These are phyloP conservation scores for human (Homo sapiens) DNA, from an alignment of 2,113 vertebrate species.

Conservation along the genomic window DNA sequence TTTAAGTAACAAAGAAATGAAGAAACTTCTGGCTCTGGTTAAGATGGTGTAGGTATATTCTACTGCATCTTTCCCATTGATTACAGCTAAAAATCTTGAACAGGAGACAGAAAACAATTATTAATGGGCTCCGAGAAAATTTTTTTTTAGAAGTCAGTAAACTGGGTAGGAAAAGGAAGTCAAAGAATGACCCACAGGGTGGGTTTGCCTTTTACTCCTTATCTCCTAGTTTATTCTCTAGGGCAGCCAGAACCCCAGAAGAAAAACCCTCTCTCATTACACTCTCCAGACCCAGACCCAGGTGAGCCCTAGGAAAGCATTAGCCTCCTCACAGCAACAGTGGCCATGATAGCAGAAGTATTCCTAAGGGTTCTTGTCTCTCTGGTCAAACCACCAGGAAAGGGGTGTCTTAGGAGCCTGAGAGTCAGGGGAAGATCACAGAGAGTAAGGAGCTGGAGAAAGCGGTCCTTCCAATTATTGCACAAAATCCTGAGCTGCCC, in stretches of 20 bases:
- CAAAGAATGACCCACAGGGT: neutral
- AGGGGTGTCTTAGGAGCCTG: neutral
- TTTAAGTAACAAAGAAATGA: conserved; percentile 13
- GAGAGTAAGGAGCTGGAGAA: neutral
- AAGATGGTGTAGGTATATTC: neutral
- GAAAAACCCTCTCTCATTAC: neutral
- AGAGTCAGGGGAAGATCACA: neutral
- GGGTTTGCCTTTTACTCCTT: neutral
- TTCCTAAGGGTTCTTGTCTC: neutral
- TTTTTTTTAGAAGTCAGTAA: neutral
- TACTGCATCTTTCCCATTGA: neutral
- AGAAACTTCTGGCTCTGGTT: neutral
- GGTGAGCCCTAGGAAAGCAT: neutral
- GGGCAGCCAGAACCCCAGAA: neutral
- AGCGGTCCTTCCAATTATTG: neutral
- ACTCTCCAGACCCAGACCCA: neutral
- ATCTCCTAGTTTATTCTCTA: neutral
- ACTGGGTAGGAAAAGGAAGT: neutral
- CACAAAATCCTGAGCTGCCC: neutral
- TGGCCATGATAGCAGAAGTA: neutral
- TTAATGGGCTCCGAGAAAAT: neutral
- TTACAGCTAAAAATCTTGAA: neutral
- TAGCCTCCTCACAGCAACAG: fast-evolving
- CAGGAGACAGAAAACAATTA: neutral
- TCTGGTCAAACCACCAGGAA: neutral